Conservation (phyloP, 1,140 invertebrate genomes). For the Drosophila nigrodunni region DNA sequence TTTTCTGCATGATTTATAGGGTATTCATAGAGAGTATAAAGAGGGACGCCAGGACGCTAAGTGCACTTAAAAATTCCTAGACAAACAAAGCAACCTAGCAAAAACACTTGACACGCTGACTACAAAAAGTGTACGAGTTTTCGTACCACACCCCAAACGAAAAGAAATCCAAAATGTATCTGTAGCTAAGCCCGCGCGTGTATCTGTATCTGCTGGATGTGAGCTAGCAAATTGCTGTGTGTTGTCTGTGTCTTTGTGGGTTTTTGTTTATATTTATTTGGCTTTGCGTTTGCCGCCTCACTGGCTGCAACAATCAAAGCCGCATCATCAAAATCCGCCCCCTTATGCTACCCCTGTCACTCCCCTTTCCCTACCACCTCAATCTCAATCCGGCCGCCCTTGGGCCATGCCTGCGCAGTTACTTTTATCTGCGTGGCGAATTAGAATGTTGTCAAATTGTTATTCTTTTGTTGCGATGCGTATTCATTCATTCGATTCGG, state of each 20-base stretch:
- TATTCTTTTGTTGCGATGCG: constrained; percentile 82
- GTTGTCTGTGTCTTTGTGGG: constrained; percentile 48
- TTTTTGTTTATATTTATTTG: constrained; percentile 77
- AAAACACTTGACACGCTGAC: constrained; percentile 77
- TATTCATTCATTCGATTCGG: constrained; percentile 81
- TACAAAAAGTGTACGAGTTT: constrained; percentile 10
- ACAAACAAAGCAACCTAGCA: constrained; percentile 57
- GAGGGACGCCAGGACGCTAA: background rate
- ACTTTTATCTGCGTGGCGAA: constrained; percentile 83
- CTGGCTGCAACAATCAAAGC: constrained; percentile 70
- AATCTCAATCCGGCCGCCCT: constrained; percentile 4
- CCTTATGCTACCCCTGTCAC: background rate
- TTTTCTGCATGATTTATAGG: too few species aligned
- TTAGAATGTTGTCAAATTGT: constrained; percentile 84
- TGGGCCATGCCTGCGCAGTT: constrained; percentile 50
- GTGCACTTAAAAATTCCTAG: constrained; percentile 61
- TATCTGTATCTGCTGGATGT: constrained; percentile 56
- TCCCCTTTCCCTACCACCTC: background rate
- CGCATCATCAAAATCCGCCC: constrained; percentile 45
- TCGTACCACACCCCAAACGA: constrained; percentile 10
- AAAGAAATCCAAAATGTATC: constrained; percentile 13
- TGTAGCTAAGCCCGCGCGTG: constrained; percentile 11
- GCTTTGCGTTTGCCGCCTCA: constrained; percentile 81
- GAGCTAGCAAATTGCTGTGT: constrained; percentile 33
- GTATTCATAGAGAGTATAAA: too few species aligned